Percentiles rank a stretch among this genome's conserved stretches.
Conservation (phyloP, 2,888 invertebrate genomes). For the Pollenia angustigena region DNA sequence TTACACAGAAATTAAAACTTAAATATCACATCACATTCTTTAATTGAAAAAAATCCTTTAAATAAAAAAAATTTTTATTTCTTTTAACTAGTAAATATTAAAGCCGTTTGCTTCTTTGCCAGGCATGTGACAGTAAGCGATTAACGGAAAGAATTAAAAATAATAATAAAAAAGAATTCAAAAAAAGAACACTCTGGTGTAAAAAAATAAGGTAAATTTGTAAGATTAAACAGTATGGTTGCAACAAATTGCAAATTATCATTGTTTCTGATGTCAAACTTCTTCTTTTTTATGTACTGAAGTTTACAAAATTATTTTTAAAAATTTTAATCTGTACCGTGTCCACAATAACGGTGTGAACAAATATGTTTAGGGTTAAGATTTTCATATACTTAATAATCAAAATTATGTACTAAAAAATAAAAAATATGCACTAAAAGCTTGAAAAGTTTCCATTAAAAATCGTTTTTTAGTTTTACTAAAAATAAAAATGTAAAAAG, state of each 20-base stretch:
- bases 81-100: conserved; percentile 48
- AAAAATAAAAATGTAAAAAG: too few relatives aligned
- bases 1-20: conserved; percentile 30
- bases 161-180: neutral
- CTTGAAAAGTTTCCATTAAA: too few relatives aligned
- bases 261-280: too few relatives aligned
- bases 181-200: neutral
- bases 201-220: neutral
- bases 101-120: conserved; percentile 52
- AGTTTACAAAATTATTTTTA: too few relatives aligned
- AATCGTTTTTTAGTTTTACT: too few relatives aligned
- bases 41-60: conserved; percentile 33
- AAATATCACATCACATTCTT: conserved; percentile 14
- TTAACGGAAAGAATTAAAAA: conserved; percentile 22
- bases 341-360: too few relatives aligned
- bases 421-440: too few relatives aligned
- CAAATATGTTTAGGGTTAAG: too few relatives aligned
- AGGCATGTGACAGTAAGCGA: conserved; percentile 68
- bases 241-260: neutral
- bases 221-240: neutral
- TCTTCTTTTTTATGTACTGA: too few relatives aligned
- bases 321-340: too few relatives aligned
- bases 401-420: too few relatives aligned
- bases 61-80: conserved; percentile 32
- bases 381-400: too few relatives aligned